Evolutionary conservation across 2,888 invertebrate genomes (phyloP).

Genomic region (Latheticus oryzae): DNA sequence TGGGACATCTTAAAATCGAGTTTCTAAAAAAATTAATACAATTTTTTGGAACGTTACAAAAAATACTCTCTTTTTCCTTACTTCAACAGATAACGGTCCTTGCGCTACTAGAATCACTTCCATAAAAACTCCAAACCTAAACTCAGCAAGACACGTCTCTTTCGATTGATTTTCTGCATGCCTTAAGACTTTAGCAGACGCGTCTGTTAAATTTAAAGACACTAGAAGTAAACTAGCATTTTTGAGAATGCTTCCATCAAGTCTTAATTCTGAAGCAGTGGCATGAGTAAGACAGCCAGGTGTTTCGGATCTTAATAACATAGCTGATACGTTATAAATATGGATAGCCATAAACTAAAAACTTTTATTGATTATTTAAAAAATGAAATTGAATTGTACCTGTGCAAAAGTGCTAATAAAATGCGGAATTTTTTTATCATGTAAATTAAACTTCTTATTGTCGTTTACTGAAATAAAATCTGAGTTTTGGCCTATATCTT

Average conservation of each 20-base stretch:
- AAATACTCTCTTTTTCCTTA: constrained; percentile 56
- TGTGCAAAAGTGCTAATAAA: constrained; percentile 86
- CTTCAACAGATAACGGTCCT: constrained; percentile 87
- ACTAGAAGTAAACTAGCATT: constrained; percentile 78
- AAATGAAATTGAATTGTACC: constrained; percentile 65
- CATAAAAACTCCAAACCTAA: constrained; percentile 78
- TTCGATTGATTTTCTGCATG: constrained; percentile 65
- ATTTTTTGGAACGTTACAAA: background rate
- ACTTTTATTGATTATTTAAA: background rate
- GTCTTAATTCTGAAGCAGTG: constrained; percentile 75
- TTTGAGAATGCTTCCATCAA: constrained; percentile 78
- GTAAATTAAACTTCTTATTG: constrained; percentile 58
- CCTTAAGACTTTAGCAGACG: constrained; percentile 72
- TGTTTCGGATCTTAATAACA: constrained; percentile 72
- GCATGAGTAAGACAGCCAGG: constrained; percentile 79
- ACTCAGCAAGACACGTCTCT: constrained; percentile 78
- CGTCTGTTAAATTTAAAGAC: constrained; percentile 77
- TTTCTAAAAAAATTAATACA: constrained; percentile 68
- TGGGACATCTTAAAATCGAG: constrained; percentile 73
- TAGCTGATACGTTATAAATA: constrained; percentile 77
- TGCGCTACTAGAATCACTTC: constrained; percentile 85
- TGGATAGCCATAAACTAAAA: constrained; percentile 87
- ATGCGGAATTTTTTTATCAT: constrained; percentile 81
- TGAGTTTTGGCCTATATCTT: constrained; percentile 70
- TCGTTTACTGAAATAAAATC: constrained; percentile 55